phyloP scores from a whole-genome alignment of 2,113 vertebrate species.

The Herpetotheres cachinnans region DNA sequence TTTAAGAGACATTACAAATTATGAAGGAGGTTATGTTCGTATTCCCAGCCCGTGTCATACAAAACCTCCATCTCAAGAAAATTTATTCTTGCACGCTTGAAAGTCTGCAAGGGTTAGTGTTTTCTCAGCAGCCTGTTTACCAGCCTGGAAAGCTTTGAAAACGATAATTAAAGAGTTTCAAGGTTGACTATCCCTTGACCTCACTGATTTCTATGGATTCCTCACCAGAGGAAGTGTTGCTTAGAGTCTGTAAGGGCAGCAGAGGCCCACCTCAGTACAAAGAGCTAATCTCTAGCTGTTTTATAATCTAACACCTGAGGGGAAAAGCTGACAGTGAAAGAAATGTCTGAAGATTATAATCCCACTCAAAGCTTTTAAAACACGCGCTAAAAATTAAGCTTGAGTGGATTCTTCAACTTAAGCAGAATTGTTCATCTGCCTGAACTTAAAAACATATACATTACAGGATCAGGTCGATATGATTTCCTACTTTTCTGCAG shows the following conservation, averaged over 20 bases:
- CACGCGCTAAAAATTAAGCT: not conserved
- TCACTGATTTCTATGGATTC: not conserved
- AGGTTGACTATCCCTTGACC: not conserved
- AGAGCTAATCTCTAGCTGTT: not conserved
- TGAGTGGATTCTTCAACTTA: not conserved
- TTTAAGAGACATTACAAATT: not conserved
- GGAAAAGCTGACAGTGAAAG: not conserved
- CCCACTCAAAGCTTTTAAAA: not conserved
- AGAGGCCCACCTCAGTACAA: not conserved
- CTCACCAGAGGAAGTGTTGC: not conserved
- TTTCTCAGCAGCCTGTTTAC: not conserved
- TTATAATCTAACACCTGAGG: not conserved
- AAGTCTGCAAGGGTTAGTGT: not conserved
- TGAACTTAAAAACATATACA: not conserved
- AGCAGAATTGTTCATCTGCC: not conserved
- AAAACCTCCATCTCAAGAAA: not conserved
- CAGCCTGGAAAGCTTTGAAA: not conserved
- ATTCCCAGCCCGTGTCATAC: not conserved
- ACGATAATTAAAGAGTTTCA: not conserved
- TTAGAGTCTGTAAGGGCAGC: not conserved
- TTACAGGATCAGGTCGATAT: not conserved
- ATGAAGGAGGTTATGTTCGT: not conserved
- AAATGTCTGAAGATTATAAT: not conserved
- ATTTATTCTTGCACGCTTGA: not conserved
- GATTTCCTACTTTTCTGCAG: not conserved